A percentile compares a stretch with the other conserved stretches of the same genome.
Evolutionary conservation across 2,888 invertebrate genomes (phyloP).

Genomic region (Nemotelus nigrinus): DNA sequence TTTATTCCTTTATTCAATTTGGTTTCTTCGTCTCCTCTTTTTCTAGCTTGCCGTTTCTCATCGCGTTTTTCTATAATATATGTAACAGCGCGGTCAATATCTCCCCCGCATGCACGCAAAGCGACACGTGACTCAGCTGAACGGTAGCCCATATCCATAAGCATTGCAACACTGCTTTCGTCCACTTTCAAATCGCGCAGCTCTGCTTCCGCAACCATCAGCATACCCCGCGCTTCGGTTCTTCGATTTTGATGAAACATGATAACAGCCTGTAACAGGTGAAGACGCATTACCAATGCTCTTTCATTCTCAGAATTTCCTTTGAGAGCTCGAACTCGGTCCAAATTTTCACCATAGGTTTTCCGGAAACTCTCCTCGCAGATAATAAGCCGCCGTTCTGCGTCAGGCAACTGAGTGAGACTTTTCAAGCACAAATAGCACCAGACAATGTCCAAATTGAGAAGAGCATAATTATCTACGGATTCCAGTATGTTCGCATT

Average conservation of each 20-base stretch:
- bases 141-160: constrained; percentile 74
- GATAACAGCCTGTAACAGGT: constrained; percentile 82
- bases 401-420: constrained; percentile 78
- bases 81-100: constrained; percentile 72
- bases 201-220: constrained; percentile 73
- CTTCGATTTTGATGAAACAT: constrained; percentile 80
- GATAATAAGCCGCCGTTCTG: constrained; percentile 71
- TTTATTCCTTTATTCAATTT: constrained; percentile 57
- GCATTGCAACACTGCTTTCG: constrained; percentile 65
- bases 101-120: constrained; percentile 70
- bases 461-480: constrained; percentile 85
- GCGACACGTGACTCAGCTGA: constrained; percentile 76
- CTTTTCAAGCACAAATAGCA: constrained; percentile 80
- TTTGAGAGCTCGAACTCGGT: constrained; percentile 70
- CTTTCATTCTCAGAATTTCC: constrained; percentile 73
- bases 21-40: constrained; percentile 67
- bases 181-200: constrained; percentile 72
- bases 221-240: constrained; percentile 69
- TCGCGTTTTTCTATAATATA: constrained; percentile 71
- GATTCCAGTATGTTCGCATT: constrained; percentile 67
- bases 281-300: constrained; percentile 79
- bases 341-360: constrained; percentile 74
- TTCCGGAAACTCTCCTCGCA: constrained; percentile 75
- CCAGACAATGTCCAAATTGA: constrained; percentile 90
- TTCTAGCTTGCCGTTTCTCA: constrained; percentile 66